Conservation (phyloP, 2,888 invertebrate species). For the Papilio gigon region DNA sequence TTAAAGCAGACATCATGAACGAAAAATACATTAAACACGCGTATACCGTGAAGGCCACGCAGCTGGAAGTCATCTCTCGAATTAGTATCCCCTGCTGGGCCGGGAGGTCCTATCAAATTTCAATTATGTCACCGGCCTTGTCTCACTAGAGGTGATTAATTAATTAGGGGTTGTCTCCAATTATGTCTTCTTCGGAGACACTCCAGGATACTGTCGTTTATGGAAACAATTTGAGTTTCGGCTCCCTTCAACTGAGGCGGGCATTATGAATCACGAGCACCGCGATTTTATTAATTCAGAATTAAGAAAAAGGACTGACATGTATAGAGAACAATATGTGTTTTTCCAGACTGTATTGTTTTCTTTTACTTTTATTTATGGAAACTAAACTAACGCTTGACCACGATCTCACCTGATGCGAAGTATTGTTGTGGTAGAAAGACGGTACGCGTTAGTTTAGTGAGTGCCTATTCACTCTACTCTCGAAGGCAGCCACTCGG, state of each 20-base stretch:
- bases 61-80: constrained; percentile 64
- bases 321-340: too few species aligned
- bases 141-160: constrained; percentile 75
- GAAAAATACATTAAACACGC: constrained; percentile 42
- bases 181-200: constrained; percentile 66
- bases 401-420: too few species aligned
- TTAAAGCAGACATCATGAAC: neutral
- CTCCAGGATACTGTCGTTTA: constrained; percentile 51
- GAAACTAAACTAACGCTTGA: too few species aligned
- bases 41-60: constrained; percentile 50
- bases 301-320: too few species aligned
- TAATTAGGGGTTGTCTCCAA: constrained; percentile 77
- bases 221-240: constrained; percentile 48
- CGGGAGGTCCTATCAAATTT: constrained; percentile 78
- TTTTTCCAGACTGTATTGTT: too few species aligned
- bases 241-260: constrained; percentile 17
- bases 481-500: too few species aligned
- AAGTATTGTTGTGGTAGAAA: too few species aligned
- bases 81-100: constrained; percentile 60
- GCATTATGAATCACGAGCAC: constrained; percentile 18
- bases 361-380: too few species aligned
- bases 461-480: too few species aligned
- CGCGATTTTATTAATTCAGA: too few species aligned
- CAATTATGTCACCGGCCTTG: constrained; percentile 72
- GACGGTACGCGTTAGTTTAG: too few species aligned